Evolutionary conservation across 2,797 vertebrate genomes (phyloP).

Genomic region (Phrynocephalus vlangalii): DNA sequence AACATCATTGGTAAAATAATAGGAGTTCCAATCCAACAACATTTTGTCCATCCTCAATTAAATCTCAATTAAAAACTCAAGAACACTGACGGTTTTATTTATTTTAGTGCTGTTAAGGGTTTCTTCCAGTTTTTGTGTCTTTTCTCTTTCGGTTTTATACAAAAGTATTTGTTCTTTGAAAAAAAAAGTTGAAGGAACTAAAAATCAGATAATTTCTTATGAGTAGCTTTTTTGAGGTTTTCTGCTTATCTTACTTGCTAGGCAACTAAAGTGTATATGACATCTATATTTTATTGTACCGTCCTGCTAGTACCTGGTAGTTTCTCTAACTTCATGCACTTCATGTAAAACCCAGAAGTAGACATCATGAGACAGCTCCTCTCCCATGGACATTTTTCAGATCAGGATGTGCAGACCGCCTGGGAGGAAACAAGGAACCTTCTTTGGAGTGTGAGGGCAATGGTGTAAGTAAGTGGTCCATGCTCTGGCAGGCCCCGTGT

Average conservation of each 20-base stretch:
- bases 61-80: neutral
- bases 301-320: neutral
- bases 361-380: neutral
- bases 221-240: neutral
- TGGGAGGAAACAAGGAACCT: neutral
- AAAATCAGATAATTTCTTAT: neutral
- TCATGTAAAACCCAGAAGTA: neutral
- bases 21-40: too few species aligned
- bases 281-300: neutral
- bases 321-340: neutral
- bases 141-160: neutral
- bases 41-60: too few species aligned
- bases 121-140: neutral
- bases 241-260: neutral
- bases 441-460: too few species aligned
- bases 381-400: neutral
- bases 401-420: neutral
- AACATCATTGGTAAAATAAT: too few species aligned
- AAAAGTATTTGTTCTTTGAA: neutral
- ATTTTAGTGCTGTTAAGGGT: neutral
- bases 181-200: neutral
- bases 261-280: neutral
- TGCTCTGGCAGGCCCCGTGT: too few species aligned
- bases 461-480: too few species aligned
- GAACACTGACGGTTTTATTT: too few species aligned